Percentiles rank a stretch among this genome's conserved stretches.
These are phyloP conservation scores for Chondrosia reniformis DNA, from an alignment of 37 sponge, comb jelly and placozoan genomes.

Conservation along the genomic window DNA sequence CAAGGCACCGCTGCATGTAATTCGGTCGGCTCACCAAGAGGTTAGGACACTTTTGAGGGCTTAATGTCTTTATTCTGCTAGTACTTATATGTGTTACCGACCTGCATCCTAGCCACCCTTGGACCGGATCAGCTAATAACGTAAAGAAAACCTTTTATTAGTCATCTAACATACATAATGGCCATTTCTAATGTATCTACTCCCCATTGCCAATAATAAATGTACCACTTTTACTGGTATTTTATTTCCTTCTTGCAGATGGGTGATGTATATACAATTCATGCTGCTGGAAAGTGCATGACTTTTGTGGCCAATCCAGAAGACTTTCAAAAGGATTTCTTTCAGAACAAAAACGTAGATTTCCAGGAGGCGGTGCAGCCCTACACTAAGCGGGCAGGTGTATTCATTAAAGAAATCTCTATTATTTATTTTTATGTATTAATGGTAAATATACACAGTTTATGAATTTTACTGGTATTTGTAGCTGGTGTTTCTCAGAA, in stretches of 20 bases:
- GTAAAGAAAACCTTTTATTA: no score
- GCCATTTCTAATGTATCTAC: no score
- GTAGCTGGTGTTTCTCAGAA: conserved; percentile 51
- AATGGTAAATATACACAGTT: no score
- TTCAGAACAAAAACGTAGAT: conserved; percentile 38
- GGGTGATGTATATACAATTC: conserved; percentile 67
- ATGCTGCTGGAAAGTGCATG: conserved; percentile 73
- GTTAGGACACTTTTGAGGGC: no score
- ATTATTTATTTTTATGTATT: no score
- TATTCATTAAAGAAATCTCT: no score
- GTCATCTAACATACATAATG: no score
- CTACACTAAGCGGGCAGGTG: conserved; percentile 59
- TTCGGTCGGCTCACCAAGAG: conserved; percentile 31
- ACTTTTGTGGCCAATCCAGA: conserved; percentile 53
- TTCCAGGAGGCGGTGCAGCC: conserved; percentile 67
- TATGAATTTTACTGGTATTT: background rate
- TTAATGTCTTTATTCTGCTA: no score
- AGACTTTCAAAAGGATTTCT: conserved; percentile 33
- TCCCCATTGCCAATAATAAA: no score
- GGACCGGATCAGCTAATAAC: no score
- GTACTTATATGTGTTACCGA: no score
- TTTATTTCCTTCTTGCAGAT: conserved; percentile 12
- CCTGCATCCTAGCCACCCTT: no score
- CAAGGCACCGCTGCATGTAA: conserved; percentile 45
- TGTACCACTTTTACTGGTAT: background rate